A percentile compares a stretch with the other conserved stretches of the same genome.
These are phyloP conservation scores for Poicephalus gulielmi DNA, from an alignment of 2,113 vertebrate species.

Conservation along the genomic window DNA sequence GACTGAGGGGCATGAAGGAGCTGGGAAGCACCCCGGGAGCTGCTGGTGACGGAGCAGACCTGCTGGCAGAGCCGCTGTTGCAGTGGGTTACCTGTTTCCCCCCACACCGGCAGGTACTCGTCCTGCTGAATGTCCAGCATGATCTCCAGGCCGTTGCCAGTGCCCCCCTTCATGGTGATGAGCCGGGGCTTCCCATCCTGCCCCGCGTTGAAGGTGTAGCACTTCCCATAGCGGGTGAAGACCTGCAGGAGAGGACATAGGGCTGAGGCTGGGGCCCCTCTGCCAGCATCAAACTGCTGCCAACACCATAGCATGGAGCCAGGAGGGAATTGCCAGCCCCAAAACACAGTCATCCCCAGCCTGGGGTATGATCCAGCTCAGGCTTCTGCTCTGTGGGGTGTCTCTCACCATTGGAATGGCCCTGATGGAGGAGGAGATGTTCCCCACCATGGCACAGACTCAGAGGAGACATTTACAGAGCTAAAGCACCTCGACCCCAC, in stretches of 20 bases:
- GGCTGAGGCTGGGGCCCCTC: neutral
- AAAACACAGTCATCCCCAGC: neutral
- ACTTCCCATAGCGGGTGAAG: constrained; percentile 97
- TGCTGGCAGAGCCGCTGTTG: neutral
- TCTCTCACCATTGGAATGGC: neutral
- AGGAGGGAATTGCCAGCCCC: neutral
- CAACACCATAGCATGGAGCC: fast-evolving
- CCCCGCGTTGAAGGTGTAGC: constrained; percentile 97
- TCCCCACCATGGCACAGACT: neutral
- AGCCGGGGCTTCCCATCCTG: constrained; percentile 86
- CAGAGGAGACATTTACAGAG: neutral
- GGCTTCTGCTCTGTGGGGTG: fast-evolving
- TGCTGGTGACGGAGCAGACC: fast-evolving
- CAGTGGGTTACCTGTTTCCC: constrained; percentile 87
- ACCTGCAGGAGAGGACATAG: constrained; percentile 76
- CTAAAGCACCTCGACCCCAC: neutral
- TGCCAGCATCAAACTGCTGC: neutral
- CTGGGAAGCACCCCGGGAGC: neutral
- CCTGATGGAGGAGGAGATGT: neutral
- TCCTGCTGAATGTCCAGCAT: constrained; percentile 99
- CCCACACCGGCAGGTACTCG: constrained; percentile 97
- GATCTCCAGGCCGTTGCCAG: constrained; percentile 96
- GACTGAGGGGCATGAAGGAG: neutral
- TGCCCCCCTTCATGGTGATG: constrained; percentile 95
- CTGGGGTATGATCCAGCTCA: fast-evolving